These are phyloP conservation scores for Tigriopus californicus DNA, from an alignment of 2,888 invertebrate genomes.

Conservation along the genomic window DNA sequence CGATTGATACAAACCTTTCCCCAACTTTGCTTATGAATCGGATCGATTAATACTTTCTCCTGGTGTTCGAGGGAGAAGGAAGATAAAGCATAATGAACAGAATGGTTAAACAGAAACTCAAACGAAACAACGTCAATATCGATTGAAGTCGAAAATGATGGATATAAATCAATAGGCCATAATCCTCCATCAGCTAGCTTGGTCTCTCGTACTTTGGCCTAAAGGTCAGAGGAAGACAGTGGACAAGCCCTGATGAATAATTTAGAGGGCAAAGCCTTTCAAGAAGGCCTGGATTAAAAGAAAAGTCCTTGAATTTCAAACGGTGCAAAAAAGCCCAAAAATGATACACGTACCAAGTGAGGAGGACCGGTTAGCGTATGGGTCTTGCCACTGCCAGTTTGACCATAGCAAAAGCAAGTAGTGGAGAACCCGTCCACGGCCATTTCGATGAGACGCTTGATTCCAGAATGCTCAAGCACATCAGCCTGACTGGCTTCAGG, in stretches of 20 bases:
- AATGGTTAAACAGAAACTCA: no score
- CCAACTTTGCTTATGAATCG: no score
- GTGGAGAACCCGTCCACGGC: slow-evolving; percentile 82
- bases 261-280: no score
- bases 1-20: neutral
- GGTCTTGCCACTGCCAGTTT: slow-evolving; percentile 90
- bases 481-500: slow-evolving; percentile 68
- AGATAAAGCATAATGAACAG: neutral
- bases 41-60: no score
- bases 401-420: slow-evolving; percentile 87
- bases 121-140: no score
- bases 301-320: neutral
- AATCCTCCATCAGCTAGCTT: no score
- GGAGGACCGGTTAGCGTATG: slow-evolving; percentile 86
- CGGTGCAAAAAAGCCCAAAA: neutral
- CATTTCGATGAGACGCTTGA: slow-evolving; percentile 54
- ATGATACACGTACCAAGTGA: slow-evolving; percentile 42
- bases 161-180: no score
- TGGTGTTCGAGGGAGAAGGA: neutral
- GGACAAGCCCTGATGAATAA: no score
- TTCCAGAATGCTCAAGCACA: slow-evolving; percentile 67
- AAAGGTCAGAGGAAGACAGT: no score
- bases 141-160: no score
- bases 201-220: no score
- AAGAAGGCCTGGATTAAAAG: no score